Base-by-base conservation (phyloP, 2,113 vertebrate species). In the Chunga burmeisteri region DNA sequence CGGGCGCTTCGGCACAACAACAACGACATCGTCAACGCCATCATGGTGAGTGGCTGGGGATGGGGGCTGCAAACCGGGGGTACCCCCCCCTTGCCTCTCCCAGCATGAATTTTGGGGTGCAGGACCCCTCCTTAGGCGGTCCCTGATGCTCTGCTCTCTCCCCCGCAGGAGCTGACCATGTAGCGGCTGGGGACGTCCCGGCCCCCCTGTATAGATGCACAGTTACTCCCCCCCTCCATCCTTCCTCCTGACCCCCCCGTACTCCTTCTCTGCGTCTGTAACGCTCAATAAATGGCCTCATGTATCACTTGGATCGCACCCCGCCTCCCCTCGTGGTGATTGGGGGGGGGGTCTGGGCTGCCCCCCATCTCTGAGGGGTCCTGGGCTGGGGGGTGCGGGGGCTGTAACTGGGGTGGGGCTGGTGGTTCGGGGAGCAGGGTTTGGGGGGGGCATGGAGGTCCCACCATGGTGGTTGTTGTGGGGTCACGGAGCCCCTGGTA, bases 11-110 rank as follows among this genome's bases (percentile, higher is more conserved):
- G 99, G 95, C 99, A 99, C 98, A 99, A 99, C 98, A 99, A 99
- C 98, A 99, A 99, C 22, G 99, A 99, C 96, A 99, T 99, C 9
- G 99, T 99, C 97, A 99, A 99, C 7, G 99, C 99, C 97, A 99
- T 99, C 96, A 99, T 99, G 99, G 99, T 99, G 95, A 99, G 98
- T n/a, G 78, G 2, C 16, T 4, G 3, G 47, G 47, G n/a, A n/a
- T n/a, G n/a, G 58, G 52, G 27, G n/a, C 36, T 40, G 61, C 18
- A 21, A 8, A 12, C 36, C 19, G 40, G 38, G 49, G 49, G 22
- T 13, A 34, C 71, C 42, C 73, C 38, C 7, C 58, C 49, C 27
- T 2, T 4, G 5, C n/a, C 9, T 16, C 4, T 26, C 50, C 42
- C 10, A 5, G 29, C 5, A 9, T 32, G 6, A 40, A 11, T 1